Conservation (phyloP, 2,113 vertebrate genomes). For the Elephas maximus region DNA sequence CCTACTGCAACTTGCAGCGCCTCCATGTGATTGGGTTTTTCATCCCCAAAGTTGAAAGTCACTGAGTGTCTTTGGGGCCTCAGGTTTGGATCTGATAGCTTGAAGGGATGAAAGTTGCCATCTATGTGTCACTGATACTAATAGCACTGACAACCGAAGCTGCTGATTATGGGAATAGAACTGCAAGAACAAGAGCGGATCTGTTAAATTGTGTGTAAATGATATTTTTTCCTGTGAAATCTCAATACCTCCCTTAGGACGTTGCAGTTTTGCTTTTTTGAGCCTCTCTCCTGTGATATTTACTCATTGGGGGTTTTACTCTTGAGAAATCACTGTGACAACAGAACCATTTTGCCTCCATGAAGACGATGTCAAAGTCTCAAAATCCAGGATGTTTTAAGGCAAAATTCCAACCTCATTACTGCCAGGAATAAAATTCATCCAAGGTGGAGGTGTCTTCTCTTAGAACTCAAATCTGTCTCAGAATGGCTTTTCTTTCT, state of each 20-base stretch:
- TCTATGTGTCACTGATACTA: background rate
- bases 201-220: conserved; percentile 53
- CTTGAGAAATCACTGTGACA: conserved; percentile 83
- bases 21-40: background rate
- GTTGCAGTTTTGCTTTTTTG: conserved; percentile 61
- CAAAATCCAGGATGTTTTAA: conserved; percentile 86
- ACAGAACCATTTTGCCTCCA: conserved; percentile 78
- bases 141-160: background rate
- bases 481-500: conserved; percentile 83
- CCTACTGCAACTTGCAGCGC: fast-evolving
- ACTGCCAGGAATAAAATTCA: conserved; percentile 87
- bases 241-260: conserved; percentile 75
- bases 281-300: conserved; percentile 67
- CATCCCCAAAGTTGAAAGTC: background rate
- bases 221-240: conserved; percentile 67
- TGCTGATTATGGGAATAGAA: background rate
- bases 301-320: conserved; percentile 77
- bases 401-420: conserved; percentile 87
- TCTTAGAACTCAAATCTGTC: conserved; percentile 83
- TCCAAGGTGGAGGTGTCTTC: conserved; percentile 87
- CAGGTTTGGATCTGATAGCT: background rate
- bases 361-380: conserved; percentile 83
- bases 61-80: background rate
- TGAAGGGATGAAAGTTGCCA: background rate
- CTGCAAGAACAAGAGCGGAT: background rate